phyloP scores from a whole-genome alignment of 2,888 invertebrate genomes.

The Chironomus riparius region DNA sequence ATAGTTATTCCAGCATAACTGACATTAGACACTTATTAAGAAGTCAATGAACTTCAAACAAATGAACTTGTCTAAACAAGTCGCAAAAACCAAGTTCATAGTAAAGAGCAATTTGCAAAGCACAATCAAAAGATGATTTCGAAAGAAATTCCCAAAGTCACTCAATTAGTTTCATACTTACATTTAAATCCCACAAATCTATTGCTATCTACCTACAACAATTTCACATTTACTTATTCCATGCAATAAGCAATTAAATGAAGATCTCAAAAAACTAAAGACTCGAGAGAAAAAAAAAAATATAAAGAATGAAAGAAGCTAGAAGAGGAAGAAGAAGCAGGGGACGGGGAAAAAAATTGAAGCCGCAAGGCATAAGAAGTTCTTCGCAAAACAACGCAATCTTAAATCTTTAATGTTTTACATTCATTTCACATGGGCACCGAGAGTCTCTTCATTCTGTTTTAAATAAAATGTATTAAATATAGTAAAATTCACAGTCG shows the following conservation, averaged over 20 bases:
- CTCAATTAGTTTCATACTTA: not conserved
- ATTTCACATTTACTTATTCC: not conserved
- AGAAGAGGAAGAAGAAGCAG: not conserved
- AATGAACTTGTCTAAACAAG: not conserved
- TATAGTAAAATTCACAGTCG: not conserved
- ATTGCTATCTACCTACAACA: not conserved
- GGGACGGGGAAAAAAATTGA: not conserved
- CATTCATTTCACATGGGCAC: slow-evolving; percentile 18
- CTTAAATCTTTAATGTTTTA: slow-evolving; percentile 19
- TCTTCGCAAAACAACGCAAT: not conserved
- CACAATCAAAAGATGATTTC: not conserved
- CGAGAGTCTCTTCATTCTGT: not conserved
- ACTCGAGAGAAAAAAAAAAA: no score
- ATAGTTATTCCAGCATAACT: no score
- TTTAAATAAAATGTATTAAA: not conserved
- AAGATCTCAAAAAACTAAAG: slow-evolving; percentile 9
- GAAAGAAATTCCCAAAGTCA: not conserved
- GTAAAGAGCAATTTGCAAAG: not conserved
- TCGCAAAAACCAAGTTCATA: not conserved
- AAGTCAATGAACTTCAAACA: not conserved
- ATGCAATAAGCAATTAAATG: slow-evolving; percentile 17
- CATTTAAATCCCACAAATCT: not conserved
- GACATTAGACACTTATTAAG: no score
- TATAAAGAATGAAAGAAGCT: not conserved
- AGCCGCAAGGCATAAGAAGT: slow-evolving; percentile 1